A percentile compares a stretch with the other conserved stretches of the same genome.
These are phyloP conservation scores for Parnassius apollo DNA, from an alignment of 2,888 invertebrate species.

Conservation along the genomic window DNA sequence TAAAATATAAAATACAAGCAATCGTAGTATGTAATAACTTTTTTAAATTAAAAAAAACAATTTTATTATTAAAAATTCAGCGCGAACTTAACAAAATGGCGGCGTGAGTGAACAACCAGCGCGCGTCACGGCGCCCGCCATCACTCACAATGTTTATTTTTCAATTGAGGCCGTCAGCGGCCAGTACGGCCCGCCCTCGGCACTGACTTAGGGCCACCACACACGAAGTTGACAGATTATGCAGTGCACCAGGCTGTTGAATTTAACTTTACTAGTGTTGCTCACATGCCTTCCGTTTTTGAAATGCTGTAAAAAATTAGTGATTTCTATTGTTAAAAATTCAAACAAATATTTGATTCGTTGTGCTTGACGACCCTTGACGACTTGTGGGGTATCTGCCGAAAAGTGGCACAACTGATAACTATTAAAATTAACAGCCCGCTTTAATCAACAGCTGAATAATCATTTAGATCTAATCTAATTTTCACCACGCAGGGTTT, in stretches of 20 bases:
- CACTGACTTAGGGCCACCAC: slow-evolving; percentile 75
- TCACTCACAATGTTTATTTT: slow-evolving; percentile 78
- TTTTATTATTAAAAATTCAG: slow-evolving; percentile 7
- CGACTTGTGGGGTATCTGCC: too few relatives aligned
- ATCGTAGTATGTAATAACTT: too few relatives aligned
- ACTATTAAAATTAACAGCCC: too few relatives aligned
- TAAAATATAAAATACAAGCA: too few relatives aligned
- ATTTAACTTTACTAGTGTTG: too few relatives aligned
- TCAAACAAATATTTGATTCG: too few relatives aligned
- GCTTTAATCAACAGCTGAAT: too few relatives aligned
- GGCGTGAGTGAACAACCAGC: slow-evolving; percentile 60
- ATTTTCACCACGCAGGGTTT: too few relatives aligned
- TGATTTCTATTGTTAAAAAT: too few relatives aligned
- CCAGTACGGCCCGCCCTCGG: slow-evolving; percentile 37
- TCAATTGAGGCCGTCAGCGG: slow-evolving; percentile 75
- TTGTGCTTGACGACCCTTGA: too few relatives aligned
- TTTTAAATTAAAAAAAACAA: slow-evolving; percentile 5
- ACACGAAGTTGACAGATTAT: slow-evolving; percentile 75
- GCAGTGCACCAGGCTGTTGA: slow-evolving; percentile 23
- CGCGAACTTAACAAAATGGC: slow-evolving; percentile 33
- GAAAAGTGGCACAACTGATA: too few relatives aligned
- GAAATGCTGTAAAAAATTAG: background rate
- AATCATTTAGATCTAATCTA: too few relatives aligned
- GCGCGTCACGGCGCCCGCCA: slow-evolving; percentile 45
- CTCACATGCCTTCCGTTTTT: background rate